Percentiles rank a stretch among this genome's conserved stretches.
phyloP scores from a whole-genome alignment of 2,797 vertebrate genomes.

The Sparus aurata region DNA sequence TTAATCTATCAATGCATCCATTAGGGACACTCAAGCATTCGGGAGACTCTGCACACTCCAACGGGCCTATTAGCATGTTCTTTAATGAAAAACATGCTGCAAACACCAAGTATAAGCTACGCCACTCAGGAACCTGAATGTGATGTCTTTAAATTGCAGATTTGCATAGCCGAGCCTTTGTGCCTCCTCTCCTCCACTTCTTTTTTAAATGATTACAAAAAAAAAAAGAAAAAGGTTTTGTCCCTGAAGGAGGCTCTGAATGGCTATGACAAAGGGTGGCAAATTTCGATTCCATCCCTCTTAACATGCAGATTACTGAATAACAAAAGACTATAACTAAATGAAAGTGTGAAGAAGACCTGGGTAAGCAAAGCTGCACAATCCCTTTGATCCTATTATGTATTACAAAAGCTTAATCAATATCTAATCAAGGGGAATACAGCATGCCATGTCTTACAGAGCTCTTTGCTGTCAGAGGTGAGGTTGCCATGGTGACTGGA shows the following conservation, averaged over 20 bases:
- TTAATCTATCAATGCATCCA: slow-evolving; percentile 81
- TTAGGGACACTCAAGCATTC: slow-evolving; percentile 76
- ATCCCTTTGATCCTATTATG: slow-evolving; percentile 88
- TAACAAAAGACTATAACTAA: slow-evolving; percentile 85
- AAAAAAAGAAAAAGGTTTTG: slow-evolving; percentile 17
- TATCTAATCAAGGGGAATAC: slow-evolving; percentile 89
- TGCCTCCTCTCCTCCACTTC: slow-evolving; percentile 9
- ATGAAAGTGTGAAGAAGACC: slow-evolving; percentile 81
- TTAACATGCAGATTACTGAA: slow-evolving; percentile 83
- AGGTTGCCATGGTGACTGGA: slow-evolving; percentile 85
- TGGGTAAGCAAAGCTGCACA: slow-evolving; percentile 80
- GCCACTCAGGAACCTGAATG: slow-evolving; percentile 49
- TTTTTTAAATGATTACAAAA: slow-evolving; percentile 17
- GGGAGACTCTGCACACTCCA: slow-evolving; percentile 67
- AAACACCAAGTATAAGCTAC: slow-evolving; percentile 54
- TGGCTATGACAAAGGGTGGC: slow-evolving; percentile 64
- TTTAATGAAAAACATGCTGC: slow-evolving; percentile 69
- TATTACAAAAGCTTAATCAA: slow-evolving; percentile 91
- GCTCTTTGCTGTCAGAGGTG: slow-evolving; percentile 87
- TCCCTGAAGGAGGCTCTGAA: slow-evolving; percentile 55
- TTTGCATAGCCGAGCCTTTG: slow-evolving; percentile 49
- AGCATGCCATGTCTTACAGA: slow-evolving; percentile 84
- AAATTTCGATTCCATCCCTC: slow-evolving; percentile 68
- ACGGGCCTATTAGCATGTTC: slow-evolving; percentile 70
- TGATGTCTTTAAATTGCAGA: slow-evolving; percentile 54